Base-by-base conservation (phyloP, 2,888 invertebrate species). In the Cylindroiulus punctatus region DNA sequence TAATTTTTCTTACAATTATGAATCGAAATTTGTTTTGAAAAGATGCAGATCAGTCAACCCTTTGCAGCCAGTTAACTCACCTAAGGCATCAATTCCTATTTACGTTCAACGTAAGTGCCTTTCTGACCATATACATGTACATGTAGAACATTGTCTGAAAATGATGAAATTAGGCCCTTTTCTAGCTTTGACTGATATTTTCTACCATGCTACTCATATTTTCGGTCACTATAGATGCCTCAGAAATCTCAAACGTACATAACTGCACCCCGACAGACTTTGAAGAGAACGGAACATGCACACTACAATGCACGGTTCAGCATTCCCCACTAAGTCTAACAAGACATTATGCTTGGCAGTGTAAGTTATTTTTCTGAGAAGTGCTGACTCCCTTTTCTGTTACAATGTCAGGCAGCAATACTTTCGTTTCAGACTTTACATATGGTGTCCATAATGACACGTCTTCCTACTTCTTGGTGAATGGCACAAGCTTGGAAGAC, bases 241-340 rank as follows among this genome's bases (percentile, higher is more conserved):
- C 82, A n/a, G 42, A 26, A 36, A 82, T 82, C 17, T 36, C 36
- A 36, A 22, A 82, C 36, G 82, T 82, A 8, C 82, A 36, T 36
- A 82, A 82, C 36, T 82, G 82, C 22, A 40, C 82, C 5, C 36
- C 36, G 17, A 36, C 17, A 22, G 82, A 82, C 10, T 82, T 82
- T 82, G 36, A 82, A 82, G 82, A 3, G 36, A 82, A 36, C 12
- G 82, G 82, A 17, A 82, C 82, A n/a, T 82, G 82, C 19, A n/a
- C 36, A 36, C 36, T 82, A 10, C 82, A 82, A 82, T 82, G 82
- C 42, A 36, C 14, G 10, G 82, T 82, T 82, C 82, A 82, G 7
- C 4, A 4, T 82, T 36, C 82, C 12, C 36, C 82, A 17, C 7
- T 17, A 8, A 82, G 36, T n/a, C n/a, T 0, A 0, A 42, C 19